Evolutionary conservation across 2,797 vertebrate species (phyloP), one percentile per base, ranked within the genome.

Genomic region (Dicrostonyx torquatus): DNA sequence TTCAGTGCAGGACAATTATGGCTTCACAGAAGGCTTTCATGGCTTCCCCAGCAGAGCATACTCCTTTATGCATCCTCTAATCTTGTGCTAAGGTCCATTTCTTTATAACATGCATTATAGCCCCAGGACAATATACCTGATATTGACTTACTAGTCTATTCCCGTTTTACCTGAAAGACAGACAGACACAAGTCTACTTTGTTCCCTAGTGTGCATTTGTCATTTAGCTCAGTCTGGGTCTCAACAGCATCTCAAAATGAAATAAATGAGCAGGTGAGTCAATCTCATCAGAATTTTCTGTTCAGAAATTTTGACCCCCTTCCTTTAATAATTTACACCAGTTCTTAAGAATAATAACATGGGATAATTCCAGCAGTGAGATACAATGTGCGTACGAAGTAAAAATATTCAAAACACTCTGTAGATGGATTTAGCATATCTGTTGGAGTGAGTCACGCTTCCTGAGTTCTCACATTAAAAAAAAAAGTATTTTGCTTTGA

Each of bases 361-460:
- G 7, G 76, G 18, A 40, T 48, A 87, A 91, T 55, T 62, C 70
- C 45, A 76, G 17, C 40, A 89, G 7, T 76, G 26, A 68, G 78
- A n/a, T 76, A 79, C 45, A 80, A 89, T 53, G 43, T 90, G 60
- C 53, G 87, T 95, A 85, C 70, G 85, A 94, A 94, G 37, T 92
- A 93, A 96, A 89, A 92, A 92, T 89, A 94, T 77, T 73, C 78
- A 6, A 79, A 94, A 96, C 75, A 90, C 53, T 53, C 72, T 92
- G 84, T 62, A 84, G 90, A 70, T 86, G 62, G 29, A 95, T 89
- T 95, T 93, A 85, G 43, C 66, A 58, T 87, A 87, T 76, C 80
- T 95, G 26, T 68, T 91, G 79, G 89, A 96, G 29, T 79, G 94
- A 48, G 86, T 95, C 80, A 85, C 80, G 43, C 53, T 94, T 97